Conservation (phyloP, 2,888 invertebrate species). For the Diaprepes abbreviatus region DNA sequence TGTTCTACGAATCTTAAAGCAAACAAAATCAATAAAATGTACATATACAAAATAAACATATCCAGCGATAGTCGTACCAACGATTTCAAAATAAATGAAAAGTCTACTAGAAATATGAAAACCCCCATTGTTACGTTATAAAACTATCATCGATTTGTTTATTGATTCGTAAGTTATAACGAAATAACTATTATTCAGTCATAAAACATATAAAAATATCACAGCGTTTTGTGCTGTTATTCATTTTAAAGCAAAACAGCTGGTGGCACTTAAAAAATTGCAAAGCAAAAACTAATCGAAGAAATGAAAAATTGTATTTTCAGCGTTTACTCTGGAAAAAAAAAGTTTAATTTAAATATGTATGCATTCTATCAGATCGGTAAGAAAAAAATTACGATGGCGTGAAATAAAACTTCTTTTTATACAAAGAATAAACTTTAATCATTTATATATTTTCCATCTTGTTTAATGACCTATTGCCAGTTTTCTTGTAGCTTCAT, state of each 20-base stretch:
- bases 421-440: too few relatives aligned
- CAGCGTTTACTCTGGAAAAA: too few relatives aligned
- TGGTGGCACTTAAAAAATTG: not conserved
- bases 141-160: conserved; percentile 26
- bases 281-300: not conserved
- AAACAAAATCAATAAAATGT: conserved; percentile 8
- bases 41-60: not conserved
- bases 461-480: too few relatives aligned
- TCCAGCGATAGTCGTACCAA: not conserved
- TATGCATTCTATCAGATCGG: too few relatives aligned
- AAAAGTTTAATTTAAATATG: too few relatives aligned
- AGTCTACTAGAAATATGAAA: conserved; percentile 1
- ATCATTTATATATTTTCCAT: too few relatives aligned
- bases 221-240: not conserved
- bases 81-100: conserved; percentile 5
- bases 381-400: too few relatives aligned
- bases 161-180: conserved; percentile 21
- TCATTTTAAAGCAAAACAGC: conserved; percentile 18
- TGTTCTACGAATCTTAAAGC: not conserved
- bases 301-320: not conserved
- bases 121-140: conserved; percentile 20
- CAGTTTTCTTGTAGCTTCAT: too few relatives aligned
- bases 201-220: conserved; percentile 33
- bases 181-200: conserved; percentile 5
- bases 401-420: too few relatives aligned